Evolutionary conservation across 1,140 invertebrate genomes (phyloP).

Genomic region (Drosophila tropicalis): DNA sequence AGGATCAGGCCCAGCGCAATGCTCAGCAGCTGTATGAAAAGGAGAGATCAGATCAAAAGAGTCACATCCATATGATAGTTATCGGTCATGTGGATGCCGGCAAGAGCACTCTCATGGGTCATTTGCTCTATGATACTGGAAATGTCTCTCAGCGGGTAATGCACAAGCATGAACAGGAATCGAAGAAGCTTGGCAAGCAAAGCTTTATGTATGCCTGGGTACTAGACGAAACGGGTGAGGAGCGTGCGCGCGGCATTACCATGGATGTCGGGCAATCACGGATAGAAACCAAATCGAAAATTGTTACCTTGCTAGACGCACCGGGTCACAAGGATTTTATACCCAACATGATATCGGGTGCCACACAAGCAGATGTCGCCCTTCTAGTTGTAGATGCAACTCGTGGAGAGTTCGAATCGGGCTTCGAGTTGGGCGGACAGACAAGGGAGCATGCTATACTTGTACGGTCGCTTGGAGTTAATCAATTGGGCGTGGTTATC

Average conservation of each 20-base stretch:
- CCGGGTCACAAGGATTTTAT: conserved; percentile 99
- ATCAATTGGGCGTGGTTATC: conserved; percentile 92
- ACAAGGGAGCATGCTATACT: conserved; percentile 98
- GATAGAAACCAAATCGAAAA: conserved; percentile 95
- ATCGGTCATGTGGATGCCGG: conserved; percentile 99
- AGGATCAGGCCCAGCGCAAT: conserved; percentile 76
- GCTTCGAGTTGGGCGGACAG: conserved; percentile 98
- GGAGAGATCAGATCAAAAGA: conserved; percentile 90
- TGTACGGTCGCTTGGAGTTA: conserved; percentile 95
- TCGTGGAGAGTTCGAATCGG: conserved; percentile 98
- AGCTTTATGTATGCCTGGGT: conserved; percentile 99
- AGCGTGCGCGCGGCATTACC: conserved; percentile 94
- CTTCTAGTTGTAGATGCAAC: conserved; percentile 98
- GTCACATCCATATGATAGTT: conserved; percentile 96
- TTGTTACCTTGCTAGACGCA: conserved; percentile 94
- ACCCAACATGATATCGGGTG: conserved; percentile 99
- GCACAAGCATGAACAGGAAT: conserved; percentile 99
- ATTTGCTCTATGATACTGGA: conserved; percentile 94
- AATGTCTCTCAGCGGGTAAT: conserved; percentile 95
- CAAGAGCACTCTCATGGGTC: conserved; percentile 98
- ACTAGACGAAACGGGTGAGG: conserved; percentile 99
- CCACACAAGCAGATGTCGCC: conserved; percentile 98
- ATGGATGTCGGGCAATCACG: conserved; percentile 98
- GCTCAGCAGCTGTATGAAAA: conserved; percentile 86
- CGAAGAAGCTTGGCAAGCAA: conserved; percentile 98